A percentile compares a stretch with the other conserved stretches of the same genome.
Evolutionary conservation across 2,888 invertebrate species (phyloP).

Genomic region (Ptychoptera contaminata): DNA sequence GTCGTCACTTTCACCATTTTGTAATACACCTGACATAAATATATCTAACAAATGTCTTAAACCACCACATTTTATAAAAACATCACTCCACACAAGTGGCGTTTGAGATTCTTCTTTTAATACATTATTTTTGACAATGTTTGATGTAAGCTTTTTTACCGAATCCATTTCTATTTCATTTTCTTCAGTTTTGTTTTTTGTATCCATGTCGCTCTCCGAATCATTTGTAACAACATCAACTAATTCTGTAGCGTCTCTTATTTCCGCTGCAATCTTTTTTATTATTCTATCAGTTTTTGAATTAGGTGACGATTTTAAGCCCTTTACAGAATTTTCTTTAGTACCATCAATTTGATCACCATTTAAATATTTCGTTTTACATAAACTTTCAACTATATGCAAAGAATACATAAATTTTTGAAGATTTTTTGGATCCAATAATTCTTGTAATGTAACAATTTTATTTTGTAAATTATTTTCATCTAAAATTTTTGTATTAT

Average conservation of each 20-base stretch:
- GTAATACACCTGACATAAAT: constrained; percentile 72
- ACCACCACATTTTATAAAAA: constrained; percentile 78
- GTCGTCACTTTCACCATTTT: constrained; percentile 51
- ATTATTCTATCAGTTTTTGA: background rate
- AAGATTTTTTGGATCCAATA: constrained; percentile 76
- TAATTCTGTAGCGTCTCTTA: constrained; percentile 6
- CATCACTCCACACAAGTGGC: constrained; percentile 45
- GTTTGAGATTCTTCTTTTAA: no score
- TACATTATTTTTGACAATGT: no score
- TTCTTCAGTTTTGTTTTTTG: constrained; percentile 9
- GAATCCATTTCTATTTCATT: constrained; percentile 7
- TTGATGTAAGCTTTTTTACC: background rate
- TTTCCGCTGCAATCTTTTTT: constrained; percentile 3
- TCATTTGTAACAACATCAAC: constrained; percentile 10
- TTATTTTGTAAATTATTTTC: background rate
- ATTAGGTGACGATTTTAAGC: background rate
- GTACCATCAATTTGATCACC: constrained; percentile 17
- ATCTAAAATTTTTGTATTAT: constrained; percentile 20
- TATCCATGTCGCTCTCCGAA: constrained; percentile 2
- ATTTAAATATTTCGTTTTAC: constrained; percentile 25
- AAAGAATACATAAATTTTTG: constrained; percentile 92
- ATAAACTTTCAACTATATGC: constrained; percentile 72
- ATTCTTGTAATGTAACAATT: constrained; percentile 37
- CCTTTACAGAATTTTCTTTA: constrained; percentile 11
- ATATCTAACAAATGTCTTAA: constrained; percentile 78